Base-by-base conservation (phyloP, 2,113 vertebrate species). In the Anas platyrhynchos region DNA sequence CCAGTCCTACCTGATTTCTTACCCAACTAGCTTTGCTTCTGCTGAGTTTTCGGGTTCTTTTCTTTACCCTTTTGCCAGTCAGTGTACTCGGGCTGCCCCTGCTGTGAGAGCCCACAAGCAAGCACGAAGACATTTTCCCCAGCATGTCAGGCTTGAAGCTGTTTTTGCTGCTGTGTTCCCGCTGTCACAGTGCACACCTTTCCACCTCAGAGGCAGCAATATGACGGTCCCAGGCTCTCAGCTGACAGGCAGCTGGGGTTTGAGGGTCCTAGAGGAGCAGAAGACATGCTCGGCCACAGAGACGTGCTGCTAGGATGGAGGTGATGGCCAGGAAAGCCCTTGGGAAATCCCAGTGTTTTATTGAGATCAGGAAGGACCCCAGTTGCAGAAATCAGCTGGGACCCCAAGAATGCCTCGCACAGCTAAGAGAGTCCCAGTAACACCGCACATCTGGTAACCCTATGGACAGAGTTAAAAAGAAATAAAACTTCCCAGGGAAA, bases 401-500 rank as follows among this genome's bases (percentile, higher is more conserved):
- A 94, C 62, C 25, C 41, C 62, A 79, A 61, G 80, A 93, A 94
- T 82, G 88, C 44, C 20, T 76, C 68, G 58, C 69, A 41, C 5
- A 43, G 83, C 54, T 81, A 75, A 82, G 79, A 72, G 36, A 72
- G 61, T 76, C 69, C 48, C 69, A 79, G 66, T 55, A 79, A 92
- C 34, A 36, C 21, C 54, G 69, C 80, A 95, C 94, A 93, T 94
- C 92, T 97, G 94, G 90, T 91, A 82, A 88, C 69, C 38, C 91
- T 76, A 93, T 46, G 91, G 69, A 82, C 36, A 88, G 65, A 93
- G 76, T 81, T 93, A 46, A 86, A 83, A 90, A 90, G 89, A 96
- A 96, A 88, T 86, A 95, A 94, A 95, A 76, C 73, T 92, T 83
- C 83, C 79, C 66, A 92, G 88, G 86, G 89, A 84, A 96, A 94